These are phyloP conservation scores for Lathronympha strigana DNA, from an alignment of 2,888 invertebrate genomes.

Conservation along the genomic window DNA sequence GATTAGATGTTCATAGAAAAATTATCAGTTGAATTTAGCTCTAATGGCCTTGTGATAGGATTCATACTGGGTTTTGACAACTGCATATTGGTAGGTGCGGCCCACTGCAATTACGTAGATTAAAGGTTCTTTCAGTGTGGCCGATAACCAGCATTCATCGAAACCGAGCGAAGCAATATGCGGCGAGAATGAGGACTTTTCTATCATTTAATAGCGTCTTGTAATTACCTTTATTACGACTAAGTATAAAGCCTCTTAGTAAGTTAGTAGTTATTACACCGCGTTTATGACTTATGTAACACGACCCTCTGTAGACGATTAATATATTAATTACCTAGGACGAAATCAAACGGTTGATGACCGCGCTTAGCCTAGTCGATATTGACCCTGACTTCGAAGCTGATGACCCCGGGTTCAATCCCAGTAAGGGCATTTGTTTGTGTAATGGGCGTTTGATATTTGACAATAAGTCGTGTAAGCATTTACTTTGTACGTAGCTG, in stretches of 20 bases:
- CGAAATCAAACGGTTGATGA: too few relatives aligned
- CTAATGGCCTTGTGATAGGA: conserved; percentile 13
- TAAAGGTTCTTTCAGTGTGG: conserved; percentile 61
- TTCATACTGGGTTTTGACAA: neutral
- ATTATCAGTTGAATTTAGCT: conserved; percentile 5
- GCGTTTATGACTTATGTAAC: neutral
- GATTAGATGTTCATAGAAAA: neutral
- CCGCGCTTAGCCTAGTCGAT: too few relatives aligned
- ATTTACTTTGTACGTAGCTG: too few relatives aligned
- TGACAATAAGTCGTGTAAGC: too few relatives aligned
- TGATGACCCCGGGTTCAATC: too few relatives aligned
- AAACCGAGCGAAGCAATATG: conserved; percentile 19
- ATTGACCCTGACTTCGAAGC: too few relatives aligned
- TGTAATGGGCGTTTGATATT: too few relatives aligned
- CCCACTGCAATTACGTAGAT: conserved; percentile 64
- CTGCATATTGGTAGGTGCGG: conserved; percentile 10
- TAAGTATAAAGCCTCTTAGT: neutral
- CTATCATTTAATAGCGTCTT: conserved; percentile 32
- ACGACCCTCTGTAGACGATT: too few relatives aligned
- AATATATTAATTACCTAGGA: too few relatives aligned
- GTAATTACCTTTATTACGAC: neutral
- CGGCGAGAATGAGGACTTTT: conserved; percentile 28
- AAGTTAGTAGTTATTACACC: neutral
- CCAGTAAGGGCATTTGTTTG: too few relatives aligned
- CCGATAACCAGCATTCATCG: conserved; percentile 48